These are phyloP conservation scores for Thamnophis elegans DNA, from an alignment of 2,797 vertebrate species.

Conservation along the genomic window DNA sequence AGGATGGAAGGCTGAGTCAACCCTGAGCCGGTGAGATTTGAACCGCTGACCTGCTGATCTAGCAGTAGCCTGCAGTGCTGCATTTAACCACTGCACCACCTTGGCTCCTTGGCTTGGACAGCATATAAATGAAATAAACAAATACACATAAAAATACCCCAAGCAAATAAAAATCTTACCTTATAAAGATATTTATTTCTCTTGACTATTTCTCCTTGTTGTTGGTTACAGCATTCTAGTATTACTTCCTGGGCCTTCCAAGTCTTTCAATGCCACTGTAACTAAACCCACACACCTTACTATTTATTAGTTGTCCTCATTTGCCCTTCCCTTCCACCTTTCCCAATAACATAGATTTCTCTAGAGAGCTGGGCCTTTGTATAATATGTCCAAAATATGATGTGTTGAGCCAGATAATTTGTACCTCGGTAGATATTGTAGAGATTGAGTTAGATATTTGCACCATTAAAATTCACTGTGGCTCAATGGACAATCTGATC, in stretches of 20 bases:
- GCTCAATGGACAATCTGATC: background rate
- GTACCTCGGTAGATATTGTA: background rate
- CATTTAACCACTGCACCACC: too few species aligned
- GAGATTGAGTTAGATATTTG: background rate
- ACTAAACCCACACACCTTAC: background rate
- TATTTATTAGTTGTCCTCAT: background rate
- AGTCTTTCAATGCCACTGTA: background rate
- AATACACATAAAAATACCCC: too few species aligned
- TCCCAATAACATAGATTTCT: background rate
- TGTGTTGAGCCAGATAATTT: background rate
- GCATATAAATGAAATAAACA: background rate
- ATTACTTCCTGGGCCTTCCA: background rate
- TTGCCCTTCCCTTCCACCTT: background rate
- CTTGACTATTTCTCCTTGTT: background rate
- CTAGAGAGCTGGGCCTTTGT: background rate
- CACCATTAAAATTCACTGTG: background rate
- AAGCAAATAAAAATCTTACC: background rate
- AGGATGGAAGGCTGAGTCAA: too few species aligned
- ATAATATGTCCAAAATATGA: background rate
- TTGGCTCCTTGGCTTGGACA: too few species aligned
- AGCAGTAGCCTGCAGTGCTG: too few species aligned
- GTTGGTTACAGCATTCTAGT: background rate
- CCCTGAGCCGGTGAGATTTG: too few species aligned
- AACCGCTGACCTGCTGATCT: too few species aligned
- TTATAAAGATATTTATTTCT: background rate